Evolutionary conservation across 2,113 vertebrate species (phyloP).

Genomic region (Apistogramma diplotaenia): DNA sequence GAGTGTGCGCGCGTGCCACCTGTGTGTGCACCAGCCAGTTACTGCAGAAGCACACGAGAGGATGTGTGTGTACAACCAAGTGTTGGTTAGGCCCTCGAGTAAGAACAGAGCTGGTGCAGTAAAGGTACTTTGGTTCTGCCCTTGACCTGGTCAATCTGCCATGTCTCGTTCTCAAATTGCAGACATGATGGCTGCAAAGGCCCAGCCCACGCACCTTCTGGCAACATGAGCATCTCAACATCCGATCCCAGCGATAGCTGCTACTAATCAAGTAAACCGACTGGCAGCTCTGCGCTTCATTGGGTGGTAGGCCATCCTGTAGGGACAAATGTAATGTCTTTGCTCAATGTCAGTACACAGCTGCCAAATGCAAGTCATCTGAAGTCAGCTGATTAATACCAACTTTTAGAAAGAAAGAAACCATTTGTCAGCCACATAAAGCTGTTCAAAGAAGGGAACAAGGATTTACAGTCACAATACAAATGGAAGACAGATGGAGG

Average conservation of each 20-base stretch:
- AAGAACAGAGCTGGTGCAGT: not conserved
- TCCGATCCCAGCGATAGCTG: not conserved
- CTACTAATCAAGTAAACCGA: not conserved
- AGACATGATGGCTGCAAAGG: constrained; percentile 6
- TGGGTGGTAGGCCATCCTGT: not conserved
- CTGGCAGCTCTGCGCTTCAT: not conserved
- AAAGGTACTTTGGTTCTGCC: constrained; percentile 29
- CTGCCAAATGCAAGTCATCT: not conserved
- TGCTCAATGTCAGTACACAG: constrained; percentile 6
- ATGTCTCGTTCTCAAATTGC: constrained; percentile 35
- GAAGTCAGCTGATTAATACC: not conserved
- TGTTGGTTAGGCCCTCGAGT: constrained; percentile 29
- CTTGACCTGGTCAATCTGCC: constrained; percentile 54
- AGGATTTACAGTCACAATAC: constrained; percentile 6
- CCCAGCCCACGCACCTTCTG: constrained; percentile 29
- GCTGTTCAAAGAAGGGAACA: not conserved
- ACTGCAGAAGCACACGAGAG: not conserved
- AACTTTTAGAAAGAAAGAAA: not conserved
- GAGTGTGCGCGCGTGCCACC: not conserved
- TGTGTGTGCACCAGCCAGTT: not conserved
- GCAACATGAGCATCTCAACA: constrained; percentile 5
- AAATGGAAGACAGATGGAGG: constrained; percentile 24
- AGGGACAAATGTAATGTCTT: not conserved
- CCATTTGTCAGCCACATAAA: not conserved
- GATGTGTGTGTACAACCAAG: not conserved